phyloP scores from a whole-genome alignment of 2,113 vertebrate genomes.

The Tachycineta bicolor region DNA sequence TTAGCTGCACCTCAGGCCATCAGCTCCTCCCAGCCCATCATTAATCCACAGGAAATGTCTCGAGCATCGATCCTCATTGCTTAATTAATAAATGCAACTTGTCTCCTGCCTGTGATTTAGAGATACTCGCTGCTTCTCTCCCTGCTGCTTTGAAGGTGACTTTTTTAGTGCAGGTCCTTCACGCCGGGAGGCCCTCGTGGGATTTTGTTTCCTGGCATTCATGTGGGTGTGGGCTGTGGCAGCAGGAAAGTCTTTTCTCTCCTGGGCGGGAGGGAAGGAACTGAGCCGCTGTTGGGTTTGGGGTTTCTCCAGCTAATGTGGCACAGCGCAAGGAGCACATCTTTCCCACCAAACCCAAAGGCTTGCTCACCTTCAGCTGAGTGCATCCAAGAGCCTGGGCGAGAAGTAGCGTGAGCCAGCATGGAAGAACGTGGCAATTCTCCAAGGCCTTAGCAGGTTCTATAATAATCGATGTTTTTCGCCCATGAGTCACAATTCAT shows the following conservation, averaged over 20 bases:
- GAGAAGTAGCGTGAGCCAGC: background rate
- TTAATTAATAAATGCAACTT: constrained; percentile 76
- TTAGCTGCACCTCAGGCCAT: constrained; percentile 77
- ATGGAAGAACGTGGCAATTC: background rate
- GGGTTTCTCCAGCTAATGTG: background rate
- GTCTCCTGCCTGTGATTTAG: constrained; percentile 59
- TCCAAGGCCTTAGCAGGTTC: background rate
- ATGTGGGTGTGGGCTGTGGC: background rate
- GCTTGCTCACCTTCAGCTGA: background rate
- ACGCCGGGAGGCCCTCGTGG: background rate
- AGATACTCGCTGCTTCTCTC: constrained; percentile 13
- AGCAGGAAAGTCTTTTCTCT: background rate
- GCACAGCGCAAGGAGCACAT: background rate
- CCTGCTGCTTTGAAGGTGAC: constrained; percentile 38
- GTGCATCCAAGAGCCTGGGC: background rate
- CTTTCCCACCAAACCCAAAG: background rate
- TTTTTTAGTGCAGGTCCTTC: background rate
- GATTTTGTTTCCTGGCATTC: constrained; percentile 14
- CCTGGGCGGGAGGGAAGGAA: background rate
- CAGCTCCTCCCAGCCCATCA: constrained; percentile 77
- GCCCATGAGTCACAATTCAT: constrained; percentile 37
- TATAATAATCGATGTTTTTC: constrained; percentile 1
- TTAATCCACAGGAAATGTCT: constrained; percentile 81
- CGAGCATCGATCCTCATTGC: constrained; percentile 75
- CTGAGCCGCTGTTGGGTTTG: background rate